Evolutionary conservation across 1,140 invertebrate species (phyloP).

Genomic region (Zelostemma sp.): DNA sequence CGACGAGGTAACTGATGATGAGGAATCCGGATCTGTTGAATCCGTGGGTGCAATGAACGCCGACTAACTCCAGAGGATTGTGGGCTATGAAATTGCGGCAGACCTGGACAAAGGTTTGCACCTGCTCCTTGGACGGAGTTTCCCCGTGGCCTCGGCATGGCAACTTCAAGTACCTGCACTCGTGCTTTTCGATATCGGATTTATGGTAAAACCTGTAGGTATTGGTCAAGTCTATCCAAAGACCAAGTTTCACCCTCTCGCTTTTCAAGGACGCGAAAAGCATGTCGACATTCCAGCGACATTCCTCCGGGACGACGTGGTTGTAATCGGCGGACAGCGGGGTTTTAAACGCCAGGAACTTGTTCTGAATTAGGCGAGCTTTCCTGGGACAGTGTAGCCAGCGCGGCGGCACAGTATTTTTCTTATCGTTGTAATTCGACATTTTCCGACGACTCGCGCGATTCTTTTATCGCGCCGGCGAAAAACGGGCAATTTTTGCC

Average conservation of each 20-base stretch:
- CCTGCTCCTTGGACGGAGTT: constrained; percentile 83
- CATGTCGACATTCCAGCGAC: constrained; percentile 88
- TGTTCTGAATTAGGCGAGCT: constrained; percentile 80
- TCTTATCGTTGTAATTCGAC: constrained; percentile 38
- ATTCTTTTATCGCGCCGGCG: too few relatives aligned
- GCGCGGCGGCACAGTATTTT: constrained; percentile 82
- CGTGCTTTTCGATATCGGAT: constrained; percentile 79
- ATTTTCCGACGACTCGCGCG: too few relatives aligned
- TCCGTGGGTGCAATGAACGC: constrained; percentile 98
- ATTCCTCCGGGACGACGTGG: constrained; percentile 82
- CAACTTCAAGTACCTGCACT: constrained; percentile 88
- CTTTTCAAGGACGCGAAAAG: constrained; percentile 80
- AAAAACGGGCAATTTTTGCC: neutral
- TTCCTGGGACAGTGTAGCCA: constrained; percentile 95
- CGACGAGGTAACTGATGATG: constrained; percentile 90
- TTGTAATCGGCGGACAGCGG: constrained; percentile 85
- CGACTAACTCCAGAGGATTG: constrained; percentile 84
- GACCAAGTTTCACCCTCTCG: constrained; percentile 86
- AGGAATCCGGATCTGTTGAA: constrained; percentile 98
- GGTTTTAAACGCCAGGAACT: constrained; percentile 94
- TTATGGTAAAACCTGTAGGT: constrained; percentile 94
- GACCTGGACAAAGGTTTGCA: constrained; percentile 81
- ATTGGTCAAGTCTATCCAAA: constrained; percentile 98
- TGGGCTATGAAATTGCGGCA: constrained; percentile 85
- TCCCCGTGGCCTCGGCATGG: constrained; percentile 89